phyloP scores from a whole-genome alignment of 2,113 vertebrate genomes.

The Rhinogobius similis region DNA sequence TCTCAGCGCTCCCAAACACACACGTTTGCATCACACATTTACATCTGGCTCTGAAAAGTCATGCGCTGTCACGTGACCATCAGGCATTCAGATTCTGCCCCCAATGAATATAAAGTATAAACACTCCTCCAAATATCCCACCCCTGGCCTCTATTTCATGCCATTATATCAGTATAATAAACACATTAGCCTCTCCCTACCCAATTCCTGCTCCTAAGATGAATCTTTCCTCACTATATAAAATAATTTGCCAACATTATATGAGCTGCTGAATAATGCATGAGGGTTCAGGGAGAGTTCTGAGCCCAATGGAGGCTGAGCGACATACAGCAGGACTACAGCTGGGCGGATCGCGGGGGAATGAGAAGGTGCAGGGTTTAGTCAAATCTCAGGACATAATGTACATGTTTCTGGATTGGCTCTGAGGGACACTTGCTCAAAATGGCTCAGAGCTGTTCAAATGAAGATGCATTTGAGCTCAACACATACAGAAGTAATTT shows the following conservation, averaged over 20 bases:
- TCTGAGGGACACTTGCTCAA: conserved; percentile 51
- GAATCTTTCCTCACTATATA: conserved; percentile 78
- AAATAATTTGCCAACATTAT: conserved; percentile 82
- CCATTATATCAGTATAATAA: conserved; percentile 82
- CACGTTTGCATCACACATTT: neutral
- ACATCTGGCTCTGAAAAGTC: conserved; percentile 51
- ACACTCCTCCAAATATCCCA: conserved; percentile 71
- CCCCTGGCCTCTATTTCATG: conserved; percentile 75
- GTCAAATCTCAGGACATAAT: conserved; percentile 51
- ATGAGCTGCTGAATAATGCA: conserved; percentile 78
- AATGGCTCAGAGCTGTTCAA: conserved; percentile 27
- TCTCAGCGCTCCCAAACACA: neutral
- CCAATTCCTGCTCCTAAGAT: conserved; percentile 73
- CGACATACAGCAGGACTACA: conserved; percentile 47
- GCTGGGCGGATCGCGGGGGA: conserved; percentile 20
- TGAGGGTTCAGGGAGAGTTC: conserved; percentile 69
- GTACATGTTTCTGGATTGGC: conserved; percentile 13
- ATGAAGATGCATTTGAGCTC: conserved; percentile 49
- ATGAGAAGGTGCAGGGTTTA: conserved; percentile 38
- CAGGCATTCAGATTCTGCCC: conserved; percentile 65
- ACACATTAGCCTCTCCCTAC: conserved; percentile 76
- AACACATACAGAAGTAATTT: conserved; percentile 31
- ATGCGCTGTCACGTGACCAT: conserved; percentile 70
- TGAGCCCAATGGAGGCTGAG: conserved; percentile 52
- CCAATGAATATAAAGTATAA: conserved; percentile 81